Conservation (phyloP, 2,888 invertebrate species). For the Brenthis daphne region DNA sequence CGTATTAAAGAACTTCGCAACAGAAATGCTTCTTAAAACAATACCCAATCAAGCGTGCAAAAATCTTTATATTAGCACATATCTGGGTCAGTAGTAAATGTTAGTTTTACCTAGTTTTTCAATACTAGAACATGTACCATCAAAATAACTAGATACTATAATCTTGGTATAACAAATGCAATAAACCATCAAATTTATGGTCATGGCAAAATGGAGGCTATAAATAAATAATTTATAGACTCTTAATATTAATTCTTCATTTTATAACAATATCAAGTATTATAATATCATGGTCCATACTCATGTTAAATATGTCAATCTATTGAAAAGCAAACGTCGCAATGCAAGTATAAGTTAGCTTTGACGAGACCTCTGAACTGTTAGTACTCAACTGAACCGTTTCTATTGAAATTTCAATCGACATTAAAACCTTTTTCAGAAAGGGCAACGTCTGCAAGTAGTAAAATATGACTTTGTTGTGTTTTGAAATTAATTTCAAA, state of each 20-base stretch:
- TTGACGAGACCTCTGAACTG: slow-evolving; percentile 31
- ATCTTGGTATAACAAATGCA: neutral
- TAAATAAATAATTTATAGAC: no score
- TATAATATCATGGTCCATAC: slow-evolving; percentile 7
- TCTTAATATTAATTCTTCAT: neutral
- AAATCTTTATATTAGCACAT: slow-evolving; percentile 17
- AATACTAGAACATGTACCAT: slow-evolving; percentile 9
- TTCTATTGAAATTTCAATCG: slow-evolving; percentile 34
- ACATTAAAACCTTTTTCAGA: slow-evolving; percentile 25
- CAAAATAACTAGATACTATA: neutral
- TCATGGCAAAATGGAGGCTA: no score
- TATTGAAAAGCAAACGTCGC: slow-evolving; percentile 19
- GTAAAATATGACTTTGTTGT: slow-evolving; percentile 4
- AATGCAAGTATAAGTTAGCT: slow-evolving; percentile 23
- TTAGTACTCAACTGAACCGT: slow-evolving; percentile 15
- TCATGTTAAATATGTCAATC: slow-evolving; percentile 15
- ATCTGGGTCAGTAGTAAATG: slow-evolving; percentile 45
- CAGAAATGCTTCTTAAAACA: slow-evolving; percentile 1
- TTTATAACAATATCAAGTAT: neutral
- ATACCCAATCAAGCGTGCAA: neutral
- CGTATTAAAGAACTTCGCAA: neutral
- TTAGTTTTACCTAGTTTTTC: slow-evolving; percentile 27
- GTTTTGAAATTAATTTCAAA: neutral
- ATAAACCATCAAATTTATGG: neutral
- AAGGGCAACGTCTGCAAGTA: neutral